These are phyloP conservation scores for Drosophila nigricruria DNA, from an alignment of 2,888 invertebrate genomes.

Conservation along the genomic window DNA sequence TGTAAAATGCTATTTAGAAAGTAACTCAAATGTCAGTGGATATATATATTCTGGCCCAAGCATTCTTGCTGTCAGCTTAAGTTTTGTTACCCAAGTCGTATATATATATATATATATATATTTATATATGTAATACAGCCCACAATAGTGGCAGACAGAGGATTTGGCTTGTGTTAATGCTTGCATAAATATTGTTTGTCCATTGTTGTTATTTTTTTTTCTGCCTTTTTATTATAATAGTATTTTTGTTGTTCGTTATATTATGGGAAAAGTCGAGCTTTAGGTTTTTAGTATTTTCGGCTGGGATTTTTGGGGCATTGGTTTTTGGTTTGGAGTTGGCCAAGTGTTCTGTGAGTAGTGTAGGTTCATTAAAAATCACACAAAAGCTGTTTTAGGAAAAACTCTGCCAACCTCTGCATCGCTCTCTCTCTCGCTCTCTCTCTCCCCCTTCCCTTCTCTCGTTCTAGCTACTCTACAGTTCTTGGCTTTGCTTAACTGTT, in stretches of 20 bases:
- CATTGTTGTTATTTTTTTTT: constrained; percentile 56
- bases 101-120: not conserved
- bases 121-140: not conserved
- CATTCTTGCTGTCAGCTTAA: constrained; percentile 69
- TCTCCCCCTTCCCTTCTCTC: not conserved
- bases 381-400: constrained; percentile 47
- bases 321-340: constrained; percentile 28
- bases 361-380: constrained; percentile 76
- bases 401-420: constrained; percentile 42
- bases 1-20: constrained; percentile 72
- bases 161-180: constrained; percentile 58
- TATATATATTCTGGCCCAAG: constrained; percentile 21
- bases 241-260: constrained; percentile 14
- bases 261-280: constrained; percentile 48
- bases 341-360: constrained; percentile 71
- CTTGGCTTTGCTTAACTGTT: constrained; percentile 23
- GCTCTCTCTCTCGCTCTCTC: not conserved
- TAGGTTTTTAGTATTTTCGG: constrained; percentile 43
- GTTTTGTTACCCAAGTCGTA: constrained; percentile 54
- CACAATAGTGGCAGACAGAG: constrained; percentile 9
- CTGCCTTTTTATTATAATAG: constrained; percentile 35
- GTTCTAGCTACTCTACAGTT: constrained; percentile 31
- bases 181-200: constrained; percentile 72
- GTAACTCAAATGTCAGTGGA: constrained; percentile 67
- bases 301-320: constrained; percentile 24